A percentile compares a stretch with the other conserved stretches of the same genome.
Evolutionary conservation across 2,113 vertebrate species (phyloP).

Genomic region (Meleagris gallopavo): DNA sequence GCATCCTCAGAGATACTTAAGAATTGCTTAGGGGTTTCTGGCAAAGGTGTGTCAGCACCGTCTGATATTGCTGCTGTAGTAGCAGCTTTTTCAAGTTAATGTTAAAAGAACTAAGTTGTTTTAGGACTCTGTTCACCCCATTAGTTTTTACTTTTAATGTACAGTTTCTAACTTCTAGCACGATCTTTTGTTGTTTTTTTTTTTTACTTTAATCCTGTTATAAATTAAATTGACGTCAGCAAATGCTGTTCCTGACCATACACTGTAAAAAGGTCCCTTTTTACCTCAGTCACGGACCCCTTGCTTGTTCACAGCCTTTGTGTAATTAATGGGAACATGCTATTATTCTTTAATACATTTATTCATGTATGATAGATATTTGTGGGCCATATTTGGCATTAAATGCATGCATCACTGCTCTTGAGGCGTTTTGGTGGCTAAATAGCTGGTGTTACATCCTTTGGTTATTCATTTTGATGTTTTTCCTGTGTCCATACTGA

Average conservation of each 20-base stretch:
- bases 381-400: not conserved
- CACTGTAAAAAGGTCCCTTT: not conserved
- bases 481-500: not conserved
- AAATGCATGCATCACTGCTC: not conserved
- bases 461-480: not conserved
- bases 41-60: not conserved
- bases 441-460: conserved; percentile 12
- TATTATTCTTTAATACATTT: conserved; percentile 11
- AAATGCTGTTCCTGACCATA: not conserved
- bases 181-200: not conserved
- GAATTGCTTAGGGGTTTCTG: not conserved
- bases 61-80: not conserved
- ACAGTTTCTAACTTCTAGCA: not conserved
- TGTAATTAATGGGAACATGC: not conserved
- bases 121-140: not conserved
- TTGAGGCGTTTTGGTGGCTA: conserved; percentile 13
- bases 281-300: not conserved
- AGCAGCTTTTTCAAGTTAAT: not conserved
- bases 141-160: not conserved
- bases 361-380: not conserved
- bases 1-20: not conserved
- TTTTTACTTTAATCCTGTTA: not conserved
- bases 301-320: not conserved
- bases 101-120: not conserved
- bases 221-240: not conserved